Base-by-base conservation (phyloP, 2,113 vertebrate genomes). In the Antechinus stuartii region DNA sequence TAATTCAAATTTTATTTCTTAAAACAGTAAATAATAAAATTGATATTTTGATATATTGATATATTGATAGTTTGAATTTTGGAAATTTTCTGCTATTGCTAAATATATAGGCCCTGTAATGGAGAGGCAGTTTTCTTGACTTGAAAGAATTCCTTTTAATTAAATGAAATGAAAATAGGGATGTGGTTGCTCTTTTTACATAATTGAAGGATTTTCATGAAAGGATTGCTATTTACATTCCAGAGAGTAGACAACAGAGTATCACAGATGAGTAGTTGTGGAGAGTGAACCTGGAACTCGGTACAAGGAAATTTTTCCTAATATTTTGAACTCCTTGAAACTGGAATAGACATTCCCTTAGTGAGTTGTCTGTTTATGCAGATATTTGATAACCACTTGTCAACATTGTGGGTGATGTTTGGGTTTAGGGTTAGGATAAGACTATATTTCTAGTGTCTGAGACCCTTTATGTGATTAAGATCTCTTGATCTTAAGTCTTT, bases 81-180 rank as follows among this genome's bases (percentile, higher is more conserved):
- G 6, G 35, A 76, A 76, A 76, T 42, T 22, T 84, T 84, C 16
- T 84, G 35, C n/a, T 22, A 16, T 84, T 84, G 35, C n/a, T 84
- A 42, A 42, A 6, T 84, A 84, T 42, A 68, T 27, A 35, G 30
- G 26, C 56, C 56, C 10, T 57, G 16, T 35, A 68, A 30, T 68
- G 12, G 61, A 68, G 30, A 68, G 61, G 30, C 30, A 35, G 6
- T 68, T 68, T 68, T 68, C 30, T 68, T 35, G 30, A n/a, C 30
- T 68, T 35, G 30, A 68, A 68, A 68, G 30, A 68, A 68, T 57
- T 57, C 68, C 14, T 76, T 76, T 94, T 94, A 93, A 42, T 42
- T 42, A 1, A 42, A 42, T 42, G 42, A 42, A 42, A 42, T 42
- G 35, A 5, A 22, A 42, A 84, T 22, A 42, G 68, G 16, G 35